These are phyloP conservation scores for Sinocyclocheilus anophthalmus DNA, from an alignment of 2,113 vertebrate species.

Conservation along the genomic window DNA sequence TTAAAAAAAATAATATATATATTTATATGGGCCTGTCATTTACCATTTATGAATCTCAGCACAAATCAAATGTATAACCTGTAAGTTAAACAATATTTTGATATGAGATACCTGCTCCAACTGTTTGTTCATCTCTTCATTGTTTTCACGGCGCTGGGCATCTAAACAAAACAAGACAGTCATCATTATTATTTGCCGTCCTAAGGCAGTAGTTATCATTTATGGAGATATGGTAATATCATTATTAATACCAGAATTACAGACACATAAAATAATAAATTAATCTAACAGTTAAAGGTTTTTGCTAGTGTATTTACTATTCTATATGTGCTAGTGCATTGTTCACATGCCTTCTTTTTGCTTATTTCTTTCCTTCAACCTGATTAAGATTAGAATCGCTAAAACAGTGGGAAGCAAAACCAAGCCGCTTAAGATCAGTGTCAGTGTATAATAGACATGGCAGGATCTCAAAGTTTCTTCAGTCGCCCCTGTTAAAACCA, in stretches of 20 bases:
- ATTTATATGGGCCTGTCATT: too few species aligned
- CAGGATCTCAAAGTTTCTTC: neutral
- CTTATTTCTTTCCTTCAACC: neutral
- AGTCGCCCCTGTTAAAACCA: neutral
- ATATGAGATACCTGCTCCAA: neutral
- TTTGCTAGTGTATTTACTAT: neutral
- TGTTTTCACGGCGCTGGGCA: neutral
- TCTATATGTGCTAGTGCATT: neutral
- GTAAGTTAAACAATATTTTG: too few species aligned
- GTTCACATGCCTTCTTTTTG: neutral
- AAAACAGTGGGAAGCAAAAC: constrained; percentile 1
- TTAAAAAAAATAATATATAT: too few species aligned
- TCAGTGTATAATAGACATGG: neutral
- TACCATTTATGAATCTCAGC: too few species aligned
- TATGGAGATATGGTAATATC: neutral
- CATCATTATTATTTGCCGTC: neutral
- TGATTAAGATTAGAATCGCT: neutral
- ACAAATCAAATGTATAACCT: neutral
- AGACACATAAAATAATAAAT: neutral
- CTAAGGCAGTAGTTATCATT: neutral
- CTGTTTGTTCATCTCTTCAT: neutral
- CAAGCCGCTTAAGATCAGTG: constrained; percentile 9
- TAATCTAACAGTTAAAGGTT: neutral
- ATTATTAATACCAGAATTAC: neutral
- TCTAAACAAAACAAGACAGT: neutral